Evolutionary conservation across 2,113 vertebrate genomes (phyloP), one percentile per base, ranked within the genome.

Genomic region (Onychostruthus taczanowskii): DNA sequence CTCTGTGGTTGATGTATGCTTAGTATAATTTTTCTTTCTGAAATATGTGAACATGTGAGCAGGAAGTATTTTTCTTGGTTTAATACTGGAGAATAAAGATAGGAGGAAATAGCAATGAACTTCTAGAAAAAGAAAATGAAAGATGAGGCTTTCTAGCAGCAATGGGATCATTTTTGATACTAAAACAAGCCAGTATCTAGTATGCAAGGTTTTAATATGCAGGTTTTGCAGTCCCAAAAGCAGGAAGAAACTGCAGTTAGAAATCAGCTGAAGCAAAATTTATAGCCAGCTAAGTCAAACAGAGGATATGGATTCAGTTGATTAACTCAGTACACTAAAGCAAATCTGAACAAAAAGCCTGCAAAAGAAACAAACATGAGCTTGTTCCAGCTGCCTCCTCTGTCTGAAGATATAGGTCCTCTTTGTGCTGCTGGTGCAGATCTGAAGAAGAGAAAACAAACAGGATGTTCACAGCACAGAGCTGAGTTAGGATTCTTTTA

Each of bases 401-500:
- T 93, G 62, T 83, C 76, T 88, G 93, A 79, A 95, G 91, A 95
- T 66, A 95, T 11, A 95, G 76, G 76, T 95, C 96, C 83, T 95
- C 91, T 95, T 96, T 96, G 96, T 96, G 67, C 83, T 86, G 93
- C 68, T 95, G 91, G 49, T 88, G 94, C 91, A 95, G 96, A 96
- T 92, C 96, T 96, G 49, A 86, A 80, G 94, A 94, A 95, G 80
- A 96, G 86, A 93, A 94, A 95, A 96, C 90, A 96, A 95, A 96
- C 83, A 96, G 89, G 94, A 95, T 92, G 78, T 96, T 96, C 92
- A 94, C 94, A 96, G 90, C 84, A 87, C 77, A 91, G 73, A 77
- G 94, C 86, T 90, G 89, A 96, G 58, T 90, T 90, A 67, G 91
- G 67, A 83, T 92, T 90, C 93, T 93, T 82, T 79, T 61, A 95